Evolutionary conservation across 2,113 vertebrate genomes (phyloP).

Genomic region (Tylochromis polylepis): DNA sequence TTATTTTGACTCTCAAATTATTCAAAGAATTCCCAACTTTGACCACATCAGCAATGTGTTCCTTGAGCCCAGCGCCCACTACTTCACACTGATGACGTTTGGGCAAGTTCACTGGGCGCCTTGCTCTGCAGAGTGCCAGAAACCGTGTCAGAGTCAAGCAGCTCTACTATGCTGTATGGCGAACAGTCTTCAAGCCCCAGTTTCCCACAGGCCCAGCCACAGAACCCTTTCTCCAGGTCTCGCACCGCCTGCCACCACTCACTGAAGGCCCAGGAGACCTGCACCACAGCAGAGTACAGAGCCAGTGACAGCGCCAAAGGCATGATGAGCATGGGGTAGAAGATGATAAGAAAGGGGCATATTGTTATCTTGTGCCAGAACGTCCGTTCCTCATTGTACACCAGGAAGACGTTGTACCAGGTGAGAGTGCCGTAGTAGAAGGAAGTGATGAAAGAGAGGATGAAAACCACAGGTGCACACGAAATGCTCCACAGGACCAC

Average conservation of each 20-base stretch:
- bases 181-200: conserved; percentile 95
- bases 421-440: conserved; percentile 99
- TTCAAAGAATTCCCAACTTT: neutral
- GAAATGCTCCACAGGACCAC: conserved; percentile 90
- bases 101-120: conserved; percentile 77
- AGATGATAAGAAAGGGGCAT: conserved; percentile 93
- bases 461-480: conserved; percentile 89
- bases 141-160: conserved; percentile 91
- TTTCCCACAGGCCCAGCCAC: conserved; percentile 95
- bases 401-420: conserved; percentile 98
- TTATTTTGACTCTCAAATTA: neutral
- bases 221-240: conserved; percentile 98
- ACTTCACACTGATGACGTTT: conserved; percentile 85
- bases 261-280: conserved; percentile 92
- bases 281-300: conserved; percentile 86
- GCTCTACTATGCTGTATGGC: conserved; percentile 93
- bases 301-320: conserved; percentile 85
- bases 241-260: conserved; percentile 90
- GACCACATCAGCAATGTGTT: neutral
- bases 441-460: conserved; percentile 91
- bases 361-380: conserved; percentile 98
- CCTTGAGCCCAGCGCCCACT: conserved; percentile 12
- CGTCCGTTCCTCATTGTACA: conserved; percentile 98
- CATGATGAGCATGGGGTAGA: conserved; percentile 96
- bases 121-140: conserved; percentile 86